Base-by-base conservation (phyloP, 2,888 invertebrate species). In the Eupeodes latifasciatus region DNA sequence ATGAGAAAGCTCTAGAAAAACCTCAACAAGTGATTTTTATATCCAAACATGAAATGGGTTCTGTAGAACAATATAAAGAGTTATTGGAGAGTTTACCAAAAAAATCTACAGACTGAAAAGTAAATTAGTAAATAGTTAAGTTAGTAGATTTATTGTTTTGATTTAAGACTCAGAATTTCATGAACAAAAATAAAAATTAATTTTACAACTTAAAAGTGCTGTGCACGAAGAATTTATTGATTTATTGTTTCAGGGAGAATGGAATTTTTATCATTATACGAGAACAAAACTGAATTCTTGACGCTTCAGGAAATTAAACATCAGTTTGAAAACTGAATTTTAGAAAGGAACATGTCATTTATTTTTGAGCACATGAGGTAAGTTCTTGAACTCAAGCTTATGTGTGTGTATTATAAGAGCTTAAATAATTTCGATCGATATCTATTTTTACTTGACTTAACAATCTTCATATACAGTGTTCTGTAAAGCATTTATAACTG, bases 51-150 rank as follows among this genome's bases (percentile, higher is more conserved):
- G 94, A 94, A 90, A 93, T 94, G 85, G 94, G 95, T 0, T 94
- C 95, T 7, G 94, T 95, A 62, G 94, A 95, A 72, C 95, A 95
- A 88, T 95, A 95, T 86, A 94, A 95, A 62, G 93, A 93, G 90
- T 87, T 93, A 74, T 86, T 92, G 49, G 92, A 93, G 87, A 91
- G n/a, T 2, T 62, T 66, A 11, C 80, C 76, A 49, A 81, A 62
- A 67, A 84, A 81, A 74, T 59, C 72, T 27, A 51, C 72, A 2
- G 77, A 84, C 61, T 84, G 57, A 86, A 72, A 12, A 34, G 47
- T 16, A 19, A 34, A 27, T 49, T 47, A 66, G 7, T 34, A 9
- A 64, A 64, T 49, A 49, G 14, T 67, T 67, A 51, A 34, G 34
- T 64, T 34, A 36, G n/a, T n/a, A n/a, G n/a, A n/a, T n/a, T n/a